These are phyloP conservation scores for Linepithema humile DNA, from an alignment of 1,140 invertebrate species.

Conservation along the genomic window DNA sequence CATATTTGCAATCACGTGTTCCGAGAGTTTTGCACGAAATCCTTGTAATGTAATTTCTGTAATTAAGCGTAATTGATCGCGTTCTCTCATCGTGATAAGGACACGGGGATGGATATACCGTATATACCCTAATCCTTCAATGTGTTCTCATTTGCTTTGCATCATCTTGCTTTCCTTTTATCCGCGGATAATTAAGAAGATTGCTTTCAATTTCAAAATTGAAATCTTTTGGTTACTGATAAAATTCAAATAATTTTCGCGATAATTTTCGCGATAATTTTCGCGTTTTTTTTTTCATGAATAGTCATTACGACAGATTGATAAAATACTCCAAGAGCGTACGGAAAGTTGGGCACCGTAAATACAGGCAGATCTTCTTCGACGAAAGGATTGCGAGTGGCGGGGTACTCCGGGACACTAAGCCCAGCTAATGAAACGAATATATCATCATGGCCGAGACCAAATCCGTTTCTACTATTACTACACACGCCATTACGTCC, in stretches of 20 bases:
- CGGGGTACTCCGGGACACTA: constrained; percentile 47
- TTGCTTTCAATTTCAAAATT: not conserved
- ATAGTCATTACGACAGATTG: not conserved
- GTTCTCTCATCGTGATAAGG: constrained; percentile 29
- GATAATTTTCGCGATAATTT: not conserved
- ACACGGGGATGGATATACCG: not conserved
- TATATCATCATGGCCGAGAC: constrained; percentile 77
- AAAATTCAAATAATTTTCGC: constrained; percentile 3
- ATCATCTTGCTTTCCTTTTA: not conserved
- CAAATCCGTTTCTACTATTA: constrained; percentile 81
- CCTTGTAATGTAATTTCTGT: constrained; percentile 31
- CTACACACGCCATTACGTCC: constrained; percentile 78
- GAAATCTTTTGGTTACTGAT: not conserved
- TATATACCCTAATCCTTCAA: constrained; percentile 24
- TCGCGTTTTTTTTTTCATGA: not conserved
- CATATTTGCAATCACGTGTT: constrained; percentile 35
- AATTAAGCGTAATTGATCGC: constrained; percentile 48
- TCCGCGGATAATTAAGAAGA: not conserved
- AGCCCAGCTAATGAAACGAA: constrained; percentile 79
- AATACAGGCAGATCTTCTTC: constrained; percentile 26
- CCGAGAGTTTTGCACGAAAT: not conserved
- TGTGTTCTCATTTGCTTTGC: constrained; percentile 1
- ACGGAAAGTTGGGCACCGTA: not conserved
- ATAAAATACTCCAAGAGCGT: not conserved
- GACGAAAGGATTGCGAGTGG: constrained; percentile 20